These are phyloP conservation scores for Alloscopus bannaensis DNA, from an alignment of 2,888 invertebrate genomes.

Conservation along the genomic window DNA sequence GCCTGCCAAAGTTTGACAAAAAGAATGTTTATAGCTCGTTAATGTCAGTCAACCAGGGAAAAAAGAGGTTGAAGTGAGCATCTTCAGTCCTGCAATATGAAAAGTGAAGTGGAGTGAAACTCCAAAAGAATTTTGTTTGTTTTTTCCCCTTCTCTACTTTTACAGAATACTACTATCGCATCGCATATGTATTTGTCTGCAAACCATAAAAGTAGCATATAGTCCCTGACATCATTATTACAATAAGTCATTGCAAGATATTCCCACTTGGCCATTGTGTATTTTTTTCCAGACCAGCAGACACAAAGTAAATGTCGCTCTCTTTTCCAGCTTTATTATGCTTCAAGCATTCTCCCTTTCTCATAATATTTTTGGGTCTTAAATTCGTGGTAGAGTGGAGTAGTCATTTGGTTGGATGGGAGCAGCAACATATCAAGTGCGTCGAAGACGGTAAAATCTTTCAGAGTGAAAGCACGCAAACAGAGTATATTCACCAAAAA, in stretches of 20 bases:
- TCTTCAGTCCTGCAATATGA: background rate
- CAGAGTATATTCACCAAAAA: background rate
- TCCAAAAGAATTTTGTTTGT: background rate
- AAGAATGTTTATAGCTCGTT: slow-evolving; percentile 28
- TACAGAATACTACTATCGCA: too few relatives aligned
- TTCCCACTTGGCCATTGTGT: slow-evolving; percentile 4
- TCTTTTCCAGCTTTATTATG: background rate
- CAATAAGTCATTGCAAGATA: slow-evolving; percentile 9
- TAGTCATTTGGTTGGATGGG: too few relatives aligned
- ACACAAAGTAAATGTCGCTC: background rate
- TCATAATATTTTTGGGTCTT: background rate
- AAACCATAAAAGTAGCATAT: background rate
- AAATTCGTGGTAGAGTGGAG: background rate
- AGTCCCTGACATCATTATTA: slow-evolving; percentile 7
- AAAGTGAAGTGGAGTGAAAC: background rate
- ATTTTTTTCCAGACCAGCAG: slow-evolving; percentile 6
- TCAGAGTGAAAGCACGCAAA: background rate
- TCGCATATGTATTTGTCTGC: too few relatives aligned
- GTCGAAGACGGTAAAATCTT: background rate
- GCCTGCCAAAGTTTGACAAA: slow-evolving; percentile 16
- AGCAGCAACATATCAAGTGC: too few relatives aligned
- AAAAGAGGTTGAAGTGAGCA: slow-evolving; percentile 9
- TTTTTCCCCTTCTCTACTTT: background rate
- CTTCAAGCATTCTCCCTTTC: background rate
- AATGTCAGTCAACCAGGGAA: slow-evolving; percentile 3